phyloP scores from a whole-genome alignment of 2,113 vertebrate species.

The Otus sunia region DNA sequence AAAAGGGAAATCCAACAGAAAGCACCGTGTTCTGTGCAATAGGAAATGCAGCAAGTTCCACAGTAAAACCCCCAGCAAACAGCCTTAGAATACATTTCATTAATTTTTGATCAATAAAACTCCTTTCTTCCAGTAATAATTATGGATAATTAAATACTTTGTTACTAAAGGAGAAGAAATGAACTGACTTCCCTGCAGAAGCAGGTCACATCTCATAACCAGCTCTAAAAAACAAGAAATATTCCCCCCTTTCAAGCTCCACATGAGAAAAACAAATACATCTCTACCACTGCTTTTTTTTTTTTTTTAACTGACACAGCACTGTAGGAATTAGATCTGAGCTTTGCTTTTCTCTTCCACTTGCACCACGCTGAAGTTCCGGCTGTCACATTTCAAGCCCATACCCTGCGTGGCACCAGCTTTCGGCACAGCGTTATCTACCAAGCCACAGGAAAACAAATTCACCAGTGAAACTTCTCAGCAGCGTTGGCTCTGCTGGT shows the following conservation, averaged over 20 bases:
- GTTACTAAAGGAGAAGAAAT: not conserved
- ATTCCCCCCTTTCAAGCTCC: not conserved
- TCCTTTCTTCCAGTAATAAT: not conserved
- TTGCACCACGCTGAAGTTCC: not conserved
- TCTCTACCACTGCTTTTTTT: not conserved
- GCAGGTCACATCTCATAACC: not conserved
- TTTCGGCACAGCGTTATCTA: not conserved
- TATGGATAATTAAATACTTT: not conserved
- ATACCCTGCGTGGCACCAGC: not conserved
- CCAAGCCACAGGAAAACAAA: not conserved
- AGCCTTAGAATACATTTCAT: not conserved
- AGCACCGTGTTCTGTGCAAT: not conserved
- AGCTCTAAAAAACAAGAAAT: not conserved
- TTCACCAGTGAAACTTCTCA: not conserved
- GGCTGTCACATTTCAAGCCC: not conserved
- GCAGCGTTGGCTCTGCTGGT: not conserved
- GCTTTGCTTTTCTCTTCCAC: not conserved
- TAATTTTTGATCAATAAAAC: not conserved
- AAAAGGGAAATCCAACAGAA: not conserved
- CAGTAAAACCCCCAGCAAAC: not conserved
- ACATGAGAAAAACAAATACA: not conserved
- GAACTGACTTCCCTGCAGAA: not conserved
- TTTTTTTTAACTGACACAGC: not conserved
- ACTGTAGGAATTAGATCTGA: not conserved
- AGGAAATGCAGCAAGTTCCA: not conserved